These are phyloP conservation scores for Acanthis flammea DNA, from an alignment of 2,797 vertebrate species.

Conservation along the genomic window DNA sequence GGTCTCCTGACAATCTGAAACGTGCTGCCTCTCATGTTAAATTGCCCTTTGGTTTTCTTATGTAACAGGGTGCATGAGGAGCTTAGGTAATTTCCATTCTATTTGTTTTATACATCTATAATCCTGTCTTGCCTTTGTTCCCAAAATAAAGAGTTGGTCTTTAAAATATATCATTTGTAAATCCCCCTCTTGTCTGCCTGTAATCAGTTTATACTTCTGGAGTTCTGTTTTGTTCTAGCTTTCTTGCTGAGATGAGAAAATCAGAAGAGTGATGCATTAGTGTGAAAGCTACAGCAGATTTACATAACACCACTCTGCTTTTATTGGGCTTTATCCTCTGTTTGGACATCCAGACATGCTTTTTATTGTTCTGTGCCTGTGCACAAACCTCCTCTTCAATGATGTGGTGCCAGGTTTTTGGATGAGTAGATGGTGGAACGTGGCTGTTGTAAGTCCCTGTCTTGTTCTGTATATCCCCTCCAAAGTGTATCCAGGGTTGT, in stretches of 20 bases:
- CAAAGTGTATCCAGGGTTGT: neutral
- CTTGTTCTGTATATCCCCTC: neutral
- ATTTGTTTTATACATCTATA: conserved; percentile 43
- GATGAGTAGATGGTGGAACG: neutral
- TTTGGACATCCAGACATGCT: neutral
- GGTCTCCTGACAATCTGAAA: conserved; percentile 11
- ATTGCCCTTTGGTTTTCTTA: conserved; percentile 34
- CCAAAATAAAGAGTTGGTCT: conserved; percentile 29
- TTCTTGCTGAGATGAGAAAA: conserved; percentile 35
- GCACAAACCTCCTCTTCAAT: neutral
- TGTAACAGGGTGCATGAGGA: neutral
- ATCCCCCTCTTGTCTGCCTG: conserved; percentile 30
- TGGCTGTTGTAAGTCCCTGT: neutral
- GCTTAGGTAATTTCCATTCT: conserved; percentile 38
- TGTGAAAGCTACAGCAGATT: neutral
- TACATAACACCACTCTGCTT: conserved; percentile 10
- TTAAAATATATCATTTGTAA: conserved; percentile 20
- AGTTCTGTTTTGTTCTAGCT: neutral
- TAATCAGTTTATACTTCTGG: conserved; percentile 52
- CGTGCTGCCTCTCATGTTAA: neutral
- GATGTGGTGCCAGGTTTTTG: neutral
- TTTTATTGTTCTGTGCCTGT: neutral
- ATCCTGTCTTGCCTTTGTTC: conserved; percentile 39
- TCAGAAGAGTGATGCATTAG: conserved; percentile 6
- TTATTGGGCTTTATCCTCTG: neutral